Evolutionary conservation across 2,113 vertebrate genomes (phyloP).

Genomic region (Macheiramphus alcinus): DNA sequence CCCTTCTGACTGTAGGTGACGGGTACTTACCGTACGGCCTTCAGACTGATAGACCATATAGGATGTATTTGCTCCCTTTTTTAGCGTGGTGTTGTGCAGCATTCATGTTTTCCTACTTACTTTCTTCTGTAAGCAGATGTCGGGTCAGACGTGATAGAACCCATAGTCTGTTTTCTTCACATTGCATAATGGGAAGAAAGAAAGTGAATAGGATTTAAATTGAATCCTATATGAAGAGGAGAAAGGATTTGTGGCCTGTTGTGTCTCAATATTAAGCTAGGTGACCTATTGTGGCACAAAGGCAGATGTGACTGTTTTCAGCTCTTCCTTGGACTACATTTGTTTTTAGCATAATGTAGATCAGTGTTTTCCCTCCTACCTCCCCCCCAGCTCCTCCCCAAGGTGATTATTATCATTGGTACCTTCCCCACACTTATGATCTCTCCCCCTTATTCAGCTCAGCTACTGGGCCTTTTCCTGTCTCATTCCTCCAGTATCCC

Average conservation of each 20-base stretch:
- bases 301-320: not conserved
- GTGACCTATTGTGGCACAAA: not conserved
- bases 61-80: not conserved
- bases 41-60: not conserved
- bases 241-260: not conserved
- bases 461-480: not conserved
- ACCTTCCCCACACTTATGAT: not conserved
- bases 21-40: accelerated
- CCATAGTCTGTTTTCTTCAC: not conserved
- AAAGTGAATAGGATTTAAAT: not conserved
- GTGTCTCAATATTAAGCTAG: not conserved
- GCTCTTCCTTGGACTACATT: not conserved
- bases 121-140: not conserved
- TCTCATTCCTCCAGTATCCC: not conserved
- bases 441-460: not conserved
- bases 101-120: not conserved
- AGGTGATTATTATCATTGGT: not conserved
- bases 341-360: not conserved
- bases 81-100: not conserved
- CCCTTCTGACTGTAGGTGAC: not conserved
- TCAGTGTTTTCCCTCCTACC: not conserved
- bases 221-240: not conserved
- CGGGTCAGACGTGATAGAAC: not conserved
- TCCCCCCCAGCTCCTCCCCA: not conserved
- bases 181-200: not conserved